phyloP scores from a whole-genome alignment of 2,888 invertebrate species.

The Crematogaster levior region DNA sequence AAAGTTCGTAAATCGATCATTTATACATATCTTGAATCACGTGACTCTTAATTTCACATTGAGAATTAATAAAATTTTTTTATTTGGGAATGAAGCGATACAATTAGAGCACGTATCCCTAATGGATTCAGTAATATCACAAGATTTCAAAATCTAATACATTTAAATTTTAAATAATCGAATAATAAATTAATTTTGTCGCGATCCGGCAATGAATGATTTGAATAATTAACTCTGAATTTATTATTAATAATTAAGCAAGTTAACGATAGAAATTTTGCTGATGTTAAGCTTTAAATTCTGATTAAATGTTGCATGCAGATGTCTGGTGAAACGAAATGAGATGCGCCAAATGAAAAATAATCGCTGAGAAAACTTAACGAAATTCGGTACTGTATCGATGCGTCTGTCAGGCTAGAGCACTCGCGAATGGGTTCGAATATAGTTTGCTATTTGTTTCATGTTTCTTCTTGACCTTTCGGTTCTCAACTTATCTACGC shows the following conservation, averaged over 20 bases:
- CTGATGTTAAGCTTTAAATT: background rate
- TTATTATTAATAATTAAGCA: background rate
- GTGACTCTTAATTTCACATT: too few relatives aligned
- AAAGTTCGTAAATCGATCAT: background rate
- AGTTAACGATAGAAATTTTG: background rate
- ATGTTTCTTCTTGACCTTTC: background rate
- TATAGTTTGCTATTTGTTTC: constrained; percentile 11
- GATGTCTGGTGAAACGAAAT: background rate
- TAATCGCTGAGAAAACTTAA: background rate
- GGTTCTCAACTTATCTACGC: background rate
- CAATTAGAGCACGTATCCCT: background rate
- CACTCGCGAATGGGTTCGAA: background rate
- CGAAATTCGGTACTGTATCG: background rate
- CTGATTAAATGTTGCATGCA: too few relatives aligned
- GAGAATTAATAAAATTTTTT: background rate
- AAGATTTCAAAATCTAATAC: background rate
- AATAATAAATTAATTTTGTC: background rate
- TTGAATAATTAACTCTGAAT: constrained; percentile 7
- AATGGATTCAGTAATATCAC: background rate
- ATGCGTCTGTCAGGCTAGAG: background rate
- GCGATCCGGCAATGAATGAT: background rate
- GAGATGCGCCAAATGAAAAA: background rate
- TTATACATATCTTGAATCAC: background rate
- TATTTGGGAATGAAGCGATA: background rate
- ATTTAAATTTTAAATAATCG: background rate